Evolutionary conservation across 1,140 invertebrate species (phyloP), one percentile per base, ranked within the genome.

Genomic region (Chlorops oryzae): DNA sequence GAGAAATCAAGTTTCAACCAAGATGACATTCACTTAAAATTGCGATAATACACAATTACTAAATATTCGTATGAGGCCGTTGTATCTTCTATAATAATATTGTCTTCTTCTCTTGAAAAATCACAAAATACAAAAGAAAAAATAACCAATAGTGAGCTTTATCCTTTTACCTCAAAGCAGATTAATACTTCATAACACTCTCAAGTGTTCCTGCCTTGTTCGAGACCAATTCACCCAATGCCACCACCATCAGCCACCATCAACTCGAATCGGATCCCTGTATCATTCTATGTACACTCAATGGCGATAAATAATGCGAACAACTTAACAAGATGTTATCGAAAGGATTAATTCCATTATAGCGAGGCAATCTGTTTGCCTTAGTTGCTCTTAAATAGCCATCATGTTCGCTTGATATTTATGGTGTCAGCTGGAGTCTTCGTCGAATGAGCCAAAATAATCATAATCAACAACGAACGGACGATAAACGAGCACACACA

Each of bases 251-350:
- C n/a, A n/a, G n/a, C n/a, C n/a, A n/a, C n/a, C n/a, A n/a, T n/a
- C n/a, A n/a, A n/a, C n/a, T n/a, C n/a, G n/a, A n/a, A n/a, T n/a
- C n/a, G n/a, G n/a, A n/a, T n/a, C n/a, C n/a, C n/a, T n/a, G n/a
- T n/a, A n/a, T n/a, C n/a, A n/a, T n/a, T n/a, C n/a, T n/a, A n/a
- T n/a, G n/a, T n/a, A n/a, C n/a, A n/a, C n/a, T n/a, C n/a, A n/a
- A n/a, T 18, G 45, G 45, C 45, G 45, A 47, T 47, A 47, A 47
- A 47, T 47, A 47, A 47, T 47, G 45, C 32, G 25, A 18, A 47
- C 45, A 47, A 47, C 45, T 47, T 47, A 47, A 24, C 45, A 28
- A 47, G 45, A 47, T 47, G 45, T 47, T 47, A 47, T 47, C 45
- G 34, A 18, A 37, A 22, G 34, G 45, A 47, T 47, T 47, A 47